phyloP scores from a whole-genome alignment of 2,888 invertebrate genomes.

The Cheilosia grossa region DNA sequence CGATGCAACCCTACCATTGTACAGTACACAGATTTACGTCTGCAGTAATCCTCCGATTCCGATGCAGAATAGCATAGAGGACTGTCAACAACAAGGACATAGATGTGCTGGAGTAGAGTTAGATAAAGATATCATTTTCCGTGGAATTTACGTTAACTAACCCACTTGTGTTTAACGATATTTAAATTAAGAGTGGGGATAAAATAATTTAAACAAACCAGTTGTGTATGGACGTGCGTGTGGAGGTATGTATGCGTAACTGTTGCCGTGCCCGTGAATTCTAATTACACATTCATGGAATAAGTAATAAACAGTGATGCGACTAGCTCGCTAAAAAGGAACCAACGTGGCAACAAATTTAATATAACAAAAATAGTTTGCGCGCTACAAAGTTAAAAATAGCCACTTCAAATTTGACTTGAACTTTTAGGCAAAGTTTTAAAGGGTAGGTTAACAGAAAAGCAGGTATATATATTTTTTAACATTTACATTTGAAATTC shows the following conservation, averaged over 20 bases:
- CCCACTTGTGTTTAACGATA: constrained; percentile 27
- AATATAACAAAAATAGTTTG: no score
- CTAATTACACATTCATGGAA: constrained; percentile 40
- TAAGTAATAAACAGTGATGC: constrained; percentile 27
- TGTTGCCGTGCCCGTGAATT: neutral
- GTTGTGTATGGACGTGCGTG: neutral
- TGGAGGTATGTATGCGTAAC: neutral
- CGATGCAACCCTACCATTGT: neutral
- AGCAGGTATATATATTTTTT: no score
- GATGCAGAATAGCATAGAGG: neutral
- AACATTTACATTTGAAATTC: no score
- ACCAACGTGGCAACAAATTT: neutral
- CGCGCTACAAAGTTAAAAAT: no score
- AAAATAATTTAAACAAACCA: constrained; percentile 14
- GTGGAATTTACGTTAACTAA: neutral
- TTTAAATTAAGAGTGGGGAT: neutral
- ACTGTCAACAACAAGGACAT: constrained; percentile 6
- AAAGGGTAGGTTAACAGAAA: no score
- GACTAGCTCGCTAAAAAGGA: constrained; percentile 1
- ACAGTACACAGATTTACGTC: constrained; percentile 19
- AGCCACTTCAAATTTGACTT: no score
- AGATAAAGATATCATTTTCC: neutral
- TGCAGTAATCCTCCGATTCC: constrained; percentile 16
- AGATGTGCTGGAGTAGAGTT: neutral
- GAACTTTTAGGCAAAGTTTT: no score